These are phyloP conservation scores for Peromyscus californicus DNA, from an alignment of 2,113 vertebrate genomes.

Conservation along the genomic window DNA sequence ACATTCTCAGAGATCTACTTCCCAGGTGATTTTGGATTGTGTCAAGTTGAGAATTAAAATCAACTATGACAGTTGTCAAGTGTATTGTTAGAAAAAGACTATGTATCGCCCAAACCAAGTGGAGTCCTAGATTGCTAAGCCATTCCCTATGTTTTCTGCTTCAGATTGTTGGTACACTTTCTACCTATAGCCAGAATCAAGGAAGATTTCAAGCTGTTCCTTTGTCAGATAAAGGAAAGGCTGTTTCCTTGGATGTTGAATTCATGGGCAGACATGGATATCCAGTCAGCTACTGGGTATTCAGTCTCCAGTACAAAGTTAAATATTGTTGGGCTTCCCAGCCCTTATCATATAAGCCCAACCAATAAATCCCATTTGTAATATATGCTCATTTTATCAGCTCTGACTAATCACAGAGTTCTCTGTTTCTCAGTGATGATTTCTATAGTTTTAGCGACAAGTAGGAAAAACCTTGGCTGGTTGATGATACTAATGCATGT, in stretches of 20 bases:
- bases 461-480: not conserved
- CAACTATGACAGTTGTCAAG: not conserved
- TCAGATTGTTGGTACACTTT: not conserved
- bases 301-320: not conserved
- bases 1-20: not conserved
- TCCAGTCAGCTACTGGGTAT: not conserved
- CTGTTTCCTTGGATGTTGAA: not conserved
- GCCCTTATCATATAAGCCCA: not conserved
- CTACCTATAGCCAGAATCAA: not conserved
- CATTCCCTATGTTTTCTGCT: not conserved
- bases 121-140: not conserved
- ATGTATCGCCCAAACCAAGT: not conserved
- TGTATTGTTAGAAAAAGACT: not conserved
- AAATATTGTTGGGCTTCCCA: not conserved
- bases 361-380: not conserved
- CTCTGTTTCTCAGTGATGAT: not conserved
- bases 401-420: not conserved
- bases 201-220: not conserved
- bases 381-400: not conserved
- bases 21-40: not conserved
- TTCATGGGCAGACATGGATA: not conserved
- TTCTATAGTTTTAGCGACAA: not conserved
- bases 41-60: not conserved
- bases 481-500: not conserved
- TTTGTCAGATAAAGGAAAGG: not conserved